Base-by-base conservation (phyloP, 2,797 vertebrate genomes). In the Paratrypauchen microcephalus region DNA sequence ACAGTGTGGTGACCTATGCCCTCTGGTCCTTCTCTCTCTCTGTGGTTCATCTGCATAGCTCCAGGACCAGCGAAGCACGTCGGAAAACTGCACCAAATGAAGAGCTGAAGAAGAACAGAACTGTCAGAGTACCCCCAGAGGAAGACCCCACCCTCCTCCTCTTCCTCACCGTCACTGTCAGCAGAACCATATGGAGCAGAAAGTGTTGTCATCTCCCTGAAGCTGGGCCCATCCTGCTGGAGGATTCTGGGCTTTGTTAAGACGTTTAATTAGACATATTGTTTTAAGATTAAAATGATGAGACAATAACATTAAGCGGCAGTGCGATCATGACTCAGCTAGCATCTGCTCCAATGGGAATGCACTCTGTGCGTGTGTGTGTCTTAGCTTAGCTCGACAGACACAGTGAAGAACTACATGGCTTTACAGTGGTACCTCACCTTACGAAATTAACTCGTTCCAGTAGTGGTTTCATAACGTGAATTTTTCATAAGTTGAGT, bases 81-180 rank as follows among this genome's bases (percentile, higher is more conserved):
- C 90, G 81, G 86, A 73, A 73, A 65, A 73, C 84, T 77, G 21
- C 11, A 11, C 23, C 41, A 28, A 36, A 19, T 30, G 32, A 16
- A 47, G 36, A 24, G 30, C 28, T 60, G 58, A 32, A 11, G 59
- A 45, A 15, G 79, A 86, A 86, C 86, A 82, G 75, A 87, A 73
- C 87, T 88, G 87, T 88, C 90, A 88, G 78, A 65, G 65, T 45
- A 85, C 84, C 76, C 85, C 76, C 82, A 24, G 32, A 71, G 81
- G 84, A 83, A 66, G 55, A 13, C 55, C 48, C 48, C 48, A n/a
- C 19, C 48, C 16, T n/a, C 16, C 48, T 18, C 48, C 15, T 26
- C 66, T 55, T 73, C 84, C 71, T 80, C 76, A 76, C 58, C 80
- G 63, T 80, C 76, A 76, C 58, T 81, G 63, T 67, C 56, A 59